A percentile compares a stretch with the other conserved stretches of the same genome.
phyloP scores from a whole-genome alignment of 2,113 vertebrate genomes.

The Psittacus erithacus region DNA sequence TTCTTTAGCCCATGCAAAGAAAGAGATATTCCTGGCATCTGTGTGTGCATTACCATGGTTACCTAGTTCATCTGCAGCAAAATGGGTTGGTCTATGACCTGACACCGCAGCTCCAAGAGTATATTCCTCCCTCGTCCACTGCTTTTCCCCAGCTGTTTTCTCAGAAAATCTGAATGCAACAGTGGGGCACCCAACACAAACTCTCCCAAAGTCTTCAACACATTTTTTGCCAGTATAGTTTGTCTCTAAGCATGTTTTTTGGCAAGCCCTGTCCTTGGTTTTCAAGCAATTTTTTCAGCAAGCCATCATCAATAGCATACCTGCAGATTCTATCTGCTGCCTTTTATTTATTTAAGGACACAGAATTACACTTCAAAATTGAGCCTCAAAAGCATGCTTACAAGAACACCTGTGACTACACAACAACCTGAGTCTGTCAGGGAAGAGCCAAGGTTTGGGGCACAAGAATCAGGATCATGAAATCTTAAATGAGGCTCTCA shows the following conservation, averaged over 20 bases:
- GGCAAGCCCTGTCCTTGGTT: background rate
- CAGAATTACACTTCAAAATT: background rate
- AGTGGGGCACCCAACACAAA: background rate
- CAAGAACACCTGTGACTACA: background rate
- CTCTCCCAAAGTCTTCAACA: background rate
- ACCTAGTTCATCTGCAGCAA: constrained; percentile 33
- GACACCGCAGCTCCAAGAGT: background rate
- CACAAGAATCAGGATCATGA: background rate
- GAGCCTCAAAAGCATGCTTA: background rate
- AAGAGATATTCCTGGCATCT: constrained; percentile 12
- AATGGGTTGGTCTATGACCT: constrained; percentile 15
- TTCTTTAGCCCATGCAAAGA: constrained; percentile 27
- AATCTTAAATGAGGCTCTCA: background rate
- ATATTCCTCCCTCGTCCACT: background rate
- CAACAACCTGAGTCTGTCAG: background rate
- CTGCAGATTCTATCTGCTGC: background rate
- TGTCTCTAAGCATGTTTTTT: background rate
- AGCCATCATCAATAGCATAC: background rate
- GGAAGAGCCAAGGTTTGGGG: background rate
- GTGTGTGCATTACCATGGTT: constrained; percentile 43
- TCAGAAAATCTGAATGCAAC: background rate
- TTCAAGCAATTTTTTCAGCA: background rate
- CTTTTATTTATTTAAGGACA: background rate
- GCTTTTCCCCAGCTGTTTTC: background rate
- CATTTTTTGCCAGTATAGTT: background rate